Percentiles rank a stretch among this genome's conserved stretches.
These are phyloP conservation scores for Acanthis flammea DNA, from an alignment of 2,797 vertebrate genomes.

Conservation along the genomic window DNA sequence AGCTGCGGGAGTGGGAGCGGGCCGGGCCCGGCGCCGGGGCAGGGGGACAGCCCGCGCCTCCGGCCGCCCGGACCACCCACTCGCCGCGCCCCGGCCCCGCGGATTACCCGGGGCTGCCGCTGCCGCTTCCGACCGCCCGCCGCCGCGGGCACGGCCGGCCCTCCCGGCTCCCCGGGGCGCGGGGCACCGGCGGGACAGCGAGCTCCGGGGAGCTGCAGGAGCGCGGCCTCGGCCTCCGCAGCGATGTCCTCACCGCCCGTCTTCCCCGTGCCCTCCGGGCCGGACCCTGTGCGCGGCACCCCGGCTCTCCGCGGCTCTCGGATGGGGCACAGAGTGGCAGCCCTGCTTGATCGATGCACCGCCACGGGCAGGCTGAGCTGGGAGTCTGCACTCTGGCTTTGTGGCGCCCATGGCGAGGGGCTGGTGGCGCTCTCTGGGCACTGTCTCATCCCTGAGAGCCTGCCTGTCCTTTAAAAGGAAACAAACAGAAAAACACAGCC, in stretches of 20 bases:
- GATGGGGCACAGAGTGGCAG: accelerated
- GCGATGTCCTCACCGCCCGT: background rate
- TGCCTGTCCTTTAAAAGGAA: background rate
- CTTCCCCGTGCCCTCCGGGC: accelerated
- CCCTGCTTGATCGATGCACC: accelerated
- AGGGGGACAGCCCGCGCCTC: conserved; percentile 57
- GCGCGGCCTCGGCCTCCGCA: background rate
- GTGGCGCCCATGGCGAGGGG: background rate
- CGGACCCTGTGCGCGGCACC: accelerated
- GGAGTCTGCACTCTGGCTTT: accelerated
- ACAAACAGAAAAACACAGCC: accelerated
- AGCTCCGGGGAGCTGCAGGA: background rate
- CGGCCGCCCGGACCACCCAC: conserved; percentile 77
- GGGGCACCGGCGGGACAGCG: background rate
- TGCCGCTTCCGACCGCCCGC: background rate
- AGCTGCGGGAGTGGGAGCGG: conserved; percentile 77
- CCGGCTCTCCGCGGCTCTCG: background rate
- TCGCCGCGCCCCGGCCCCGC: conserved; percentile 14
- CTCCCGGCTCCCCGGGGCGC: background rate
- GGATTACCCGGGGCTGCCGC: conserved; percentile 44
- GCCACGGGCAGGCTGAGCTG: background rate
- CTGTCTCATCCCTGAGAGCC: background rate
- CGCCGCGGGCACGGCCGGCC: background rate
- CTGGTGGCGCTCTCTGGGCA: background rate
- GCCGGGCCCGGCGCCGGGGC: conserved; percentile 52